phyloP scores from a whole-genome alignment of 2,797 vertebrate species.

The Micrastur ruficollis region DNA sequence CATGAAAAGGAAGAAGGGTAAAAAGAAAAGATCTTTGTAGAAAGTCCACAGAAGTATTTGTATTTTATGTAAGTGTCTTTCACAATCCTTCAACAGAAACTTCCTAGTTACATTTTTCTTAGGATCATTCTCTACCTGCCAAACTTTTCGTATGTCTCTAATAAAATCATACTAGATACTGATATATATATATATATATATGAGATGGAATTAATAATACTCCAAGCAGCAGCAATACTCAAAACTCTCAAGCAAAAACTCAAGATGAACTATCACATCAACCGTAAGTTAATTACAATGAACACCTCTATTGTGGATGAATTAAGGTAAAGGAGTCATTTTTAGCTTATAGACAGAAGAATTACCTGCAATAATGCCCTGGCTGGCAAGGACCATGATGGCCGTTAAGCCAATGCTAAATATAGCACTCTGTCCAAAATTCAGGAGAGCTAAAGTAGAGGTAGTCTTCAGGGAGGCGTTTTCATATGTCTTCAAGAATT shows the following conservation, averaged over 20 bases:
- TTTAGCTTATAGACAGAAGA: neutral
- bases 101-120: neutral
- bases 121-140: neutral
- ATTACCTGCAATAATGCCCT: conserved; percentile 90
- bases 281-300: neutral
- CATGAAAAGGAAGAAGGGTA: neutral
- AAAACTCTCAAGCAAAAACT: neutral
- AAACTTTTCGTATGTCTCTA: neutral
- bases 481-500: conserved; percentile 90
- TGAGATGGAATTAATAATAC: neutral
- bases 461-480: conserved; percentile 94
- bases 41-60: neutral
- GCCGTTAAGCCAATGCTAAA: conserved; percentile 91
- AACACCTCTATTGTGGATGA: neutral
- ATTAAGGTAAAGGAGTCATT: neutral
- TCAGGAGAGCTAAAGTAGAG: conserved; percentile 90
- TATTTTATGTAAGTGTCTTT: neutral
- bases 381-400: conserved; percentile 95
- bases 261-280: neutral
- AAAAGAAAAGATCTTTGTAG: neutral
- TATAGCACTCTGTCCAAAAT: conserved; percentile 94
- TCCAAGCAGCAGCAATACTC: neutral
- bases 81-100: neutral
- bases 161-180: neutral
- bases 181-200: neutral